Percentiles rank a stretch among this genome's conserved stretches.
Conservation (phyloP, 2,888 invertebrate species). For the Eristalinus aeneus region DNA sequence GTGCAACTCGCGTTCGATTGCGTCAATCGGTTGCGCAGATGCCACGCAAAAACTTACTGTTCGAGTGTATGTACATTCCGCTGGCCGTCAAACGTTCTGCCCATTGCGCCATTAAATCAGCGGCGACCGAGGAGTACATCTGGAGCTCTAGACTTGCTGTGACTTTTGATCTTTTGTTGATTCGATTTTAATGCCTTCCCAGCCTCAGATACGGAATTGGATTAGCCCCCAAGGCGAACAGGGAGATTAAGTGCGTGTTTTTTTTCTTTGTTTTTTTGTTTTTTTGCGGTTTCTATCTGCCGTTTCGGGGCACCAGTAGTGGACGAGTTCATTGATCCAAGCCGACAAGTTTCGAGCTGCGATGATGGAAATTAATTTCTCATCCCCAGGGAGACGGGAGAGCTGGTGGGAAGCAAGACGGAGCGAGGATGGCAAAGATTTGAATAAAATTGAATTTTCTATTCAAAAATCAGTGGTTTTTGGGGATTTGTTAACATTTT, state of each 20-base stretch:
- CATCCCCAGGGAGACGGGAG: background rate
- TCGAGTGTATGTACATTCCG: background rate
- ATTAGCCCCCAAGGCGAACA: background rate
- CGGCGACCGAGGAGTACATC: background rate
- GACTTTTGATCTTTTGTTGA: conserved; percentile 32
- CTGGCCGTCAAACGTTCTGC: background rate
- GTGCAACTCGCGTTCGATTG: background rate
- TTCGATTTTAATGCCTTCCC: conserved; percentile 19
- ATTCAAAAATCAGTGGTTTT: background rate
- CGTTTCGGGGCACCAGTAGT: background rate
- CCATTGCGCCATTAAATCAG: background rate
- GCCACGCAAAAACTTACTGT: background rate
- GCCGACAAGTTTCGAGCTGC: background rate
- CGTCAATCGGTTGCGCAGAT: background rate
- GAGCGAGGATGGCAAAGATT: background rate
- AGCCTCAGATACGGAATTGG: background rate
- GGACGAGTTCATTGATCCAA: background rate
- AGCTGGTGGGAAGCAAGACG: too few species aligned
- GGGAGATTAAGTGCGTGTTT: background rate
- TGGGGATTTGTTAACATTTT: background rate
- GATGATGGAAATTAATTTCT: background rate
- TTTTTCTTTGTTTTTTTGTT: background rate
- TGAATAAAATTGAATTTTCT: background rate
- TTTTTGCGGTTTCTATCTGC: background rate
- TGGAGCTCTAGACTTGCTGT: background rate